Conservation (phyloP, 2,797 vertebrate species). For the Prunella strophiata region DNA sequence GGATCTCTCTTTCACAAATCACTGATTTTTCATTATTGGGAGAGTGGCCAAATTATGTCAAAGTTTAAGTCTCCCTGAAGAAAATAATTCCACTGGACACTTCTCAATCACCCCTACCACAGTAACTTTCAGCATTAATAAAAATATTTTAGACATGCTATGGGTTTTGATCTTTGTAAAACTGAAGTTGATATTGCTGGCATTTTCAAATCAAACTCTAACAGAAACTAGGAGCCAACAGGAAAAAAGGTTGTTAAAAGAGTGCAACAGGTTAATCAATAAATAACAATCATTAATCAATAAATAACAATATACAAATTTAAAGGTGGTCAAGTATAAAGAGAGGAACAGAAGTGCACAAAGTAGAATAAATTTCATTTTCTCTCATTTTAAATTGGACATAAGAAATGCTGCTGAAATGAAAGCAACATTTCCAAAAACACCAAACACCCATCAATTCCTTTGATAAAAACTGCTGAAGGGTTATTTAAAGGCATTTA, state of each 20-base stretch:
- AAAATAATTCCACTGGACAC: neutral
- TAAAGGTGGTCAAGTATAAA: neutral
- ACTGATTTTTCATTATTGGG: neutral
- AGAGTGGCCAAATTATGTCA: neutral
- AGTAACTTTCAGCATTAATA: neutral
- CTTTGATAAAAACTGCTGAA: neutral
- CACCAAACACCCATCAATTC: accelerated
- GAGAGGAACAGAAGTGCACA: neutral
- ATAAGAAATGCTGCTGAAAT: neutral
- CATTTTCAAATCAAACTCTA: neutral
- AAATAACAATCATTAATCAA: neutral
- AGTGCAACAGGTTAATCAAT: neutral
- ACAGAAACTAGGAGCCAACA: neutral
- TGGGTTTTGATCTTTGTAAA: neutral
- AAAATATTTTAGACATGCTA: neutral
- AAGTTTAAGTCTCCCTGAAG: neutral
- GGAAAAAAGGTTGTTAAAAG: neutral
- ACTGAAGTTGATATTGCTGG: neutral
- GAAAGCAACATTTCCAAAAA: neutral
- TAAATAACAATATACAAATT: neutral
- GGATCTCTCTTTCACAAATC: neutral
- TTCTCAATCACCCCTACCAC: neutral
- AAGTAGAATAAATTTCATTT: neutral
- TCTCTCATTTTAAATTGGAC: neutral
- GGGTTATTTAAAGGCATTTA: neutral